Conservation (phyloP, 2,113 vertebrate genomes). For the Oxygymnocypris stewartii region DNA sequence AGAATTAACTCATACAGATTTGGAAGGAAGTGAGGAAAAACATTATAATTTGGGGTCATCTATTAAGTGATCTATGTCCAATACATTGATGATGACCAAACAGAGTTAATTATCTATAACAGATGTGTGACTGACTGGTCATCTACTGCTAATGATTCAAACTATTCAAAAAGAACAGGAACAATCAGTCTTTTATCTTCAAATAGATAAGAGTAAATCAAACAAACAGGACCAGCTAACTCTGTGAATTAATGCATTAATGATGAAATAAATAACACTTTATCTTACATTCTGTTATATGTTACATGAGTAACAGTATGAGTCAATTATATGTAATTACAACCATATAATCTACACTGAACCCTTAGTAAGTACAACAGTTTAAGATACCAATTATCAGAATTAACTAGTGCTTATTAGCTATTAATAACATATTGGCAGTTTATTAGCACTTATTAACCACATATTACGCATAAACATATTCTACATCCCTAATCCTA, state of each 20-base stretch:
- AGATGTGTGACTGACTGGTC: neutral
- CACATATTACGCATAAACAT: too few species aligned
- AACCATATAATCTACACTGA: neutral
- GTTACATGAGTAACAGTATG: neutral
- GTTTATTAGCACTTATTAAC: too few species aligned
- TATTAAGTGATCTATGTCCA: neutral
- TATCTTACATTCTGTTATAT: neutral
- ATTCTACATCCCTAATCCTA: too few species aligned
- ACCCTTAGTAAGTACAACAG: neutral
- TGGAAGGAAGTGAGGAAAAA: neutral
- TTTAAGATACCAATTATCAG: too few species aligned
- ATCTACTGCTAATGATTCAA: neutral
- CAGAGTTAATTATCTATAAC: neutral
- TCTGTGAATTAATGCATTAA: neutral
- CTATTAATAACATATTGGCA: too few species aligned
- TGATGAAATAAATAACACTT: neutral
- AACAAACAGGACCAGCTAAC: neutral
- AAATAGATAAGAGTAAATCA: slow-evolving; percentile 1
- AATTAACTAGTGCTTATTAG: too few species aligned
- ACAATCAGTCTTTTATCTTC: slow-evolving; percentile 7
- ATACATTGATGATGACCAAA: neutral
- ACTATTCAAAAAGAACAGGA: neutral
- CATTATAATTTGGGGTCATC: neutral
- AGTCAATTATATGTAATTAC: neutral
- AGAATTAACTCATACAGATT: neutral